A percentile compares a stretch with the other conserved stretches of the same genome.
Evolutionary conservation across 1,140 invertebrate genomes (phyloP).

Genomic region (Ephestia elutella): DNA sequence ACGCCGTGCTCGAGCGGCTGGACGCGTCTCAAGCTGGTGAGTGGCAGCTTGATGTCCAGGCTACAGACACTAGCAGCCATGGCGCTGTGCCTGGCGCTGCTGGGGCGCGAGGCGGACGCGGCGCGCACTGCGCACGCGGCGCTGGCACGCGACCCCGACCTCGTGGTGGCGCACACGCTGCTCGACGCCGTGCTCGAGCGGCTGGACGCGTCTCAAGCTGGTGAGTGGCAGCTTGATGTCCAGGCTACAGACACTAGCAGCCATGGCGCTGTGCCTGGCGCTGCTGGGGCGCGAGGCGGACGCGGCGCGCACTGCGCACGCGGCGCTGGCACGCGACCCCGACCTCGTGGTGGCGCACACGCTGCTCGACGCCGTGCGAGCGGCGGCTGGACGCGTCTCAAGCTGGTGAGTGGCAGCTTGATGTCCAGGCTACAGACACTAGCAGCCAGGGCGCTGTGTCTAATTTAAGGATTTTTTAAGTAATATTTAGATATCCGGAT

Average conservation of each 20-base stretch:
- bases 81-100: constrained; percentile 90
- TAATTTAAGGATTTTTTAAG: no score
- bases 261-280: constrained; percentile 89
- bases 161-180: constrained; percentile 93
- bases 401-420: constrained; percentile 8
- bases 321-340: constrained; percentile 87
- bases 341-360: constrained; percentile 95
- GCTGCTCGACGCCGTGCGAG: constrained; percentile 86
- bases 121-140: constrained; percentile 95
- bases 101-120: constrained; percentile 83
- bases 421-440: constrained; percentile 74
- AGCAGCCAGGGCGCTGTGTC: constrained; percentile 90
- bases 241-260: constrained; percentile 79
- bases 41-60: no score
- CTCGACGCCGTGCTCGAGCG: constrained; percentile 85
- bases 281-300: constrained; percentile 82
- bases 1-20: no score
- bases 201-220: constrained; percentile 39
- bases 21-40: no score
- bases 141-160: constrained; percentile 88
- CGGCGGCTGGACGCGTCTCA: constrained; percentile 61
- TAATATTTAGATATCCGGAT: no score
- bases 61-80: constrained; percentile 82
- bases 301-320: constrained; percentile 93
- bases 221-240: no score